These are phyloP conservation scores for Scatophagus argus DNA, from an alignment of 2,113 vertebrate species.

Conservation along the genomic window DNA sequence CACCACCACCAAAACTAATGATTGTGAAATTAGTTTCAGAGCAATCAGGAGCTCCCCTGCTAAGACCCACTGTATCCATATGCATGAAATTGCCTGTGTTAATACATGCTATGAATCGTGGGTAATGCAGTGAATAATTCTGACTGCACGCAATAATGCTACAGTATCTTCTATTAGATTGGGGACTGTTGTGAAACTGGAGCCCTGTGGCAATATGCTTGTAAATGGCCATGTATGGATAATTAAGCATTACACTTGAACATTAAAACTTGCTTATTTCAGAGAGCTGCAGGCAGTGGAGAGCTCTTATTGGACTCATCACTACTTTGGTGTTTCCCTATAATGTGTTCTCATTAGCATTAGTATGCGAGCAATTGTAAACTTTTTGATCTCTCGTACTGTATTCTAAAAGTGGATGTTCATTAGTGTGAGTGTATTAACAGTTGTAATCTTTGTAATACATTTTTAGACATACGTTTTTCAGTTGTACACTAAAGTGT, in stretches of 20 bases:
- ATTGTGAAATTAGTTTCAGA: slow-evolving; percentile 99
- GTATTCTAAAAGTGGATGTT: slow-evolving; percentile 53
- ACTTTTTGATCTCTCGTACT: slow-evolving; percentile 50
- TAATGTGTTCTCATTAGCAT: slow-evolving; percentile 70
- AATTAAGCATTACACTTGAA: slow-evolving; percentile 89
- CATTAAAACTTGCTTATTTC: slow-evolving; percentile 89
- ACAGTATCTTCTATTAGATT: slow-evolving; percentile 95
- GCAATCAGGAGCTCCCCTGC: slow-evolving; percentile 94
- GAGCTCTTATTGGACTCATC: slow-evolving; percentile 74
- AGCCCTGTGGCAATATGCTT: slow-evolving; percentile 91
- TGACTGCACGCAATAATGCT: slow-evolving; percentile 94
- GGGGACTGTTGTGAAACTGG: slow-evolving; percentile 85
- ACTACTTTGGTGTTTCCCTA: slow-evolving; percentile 58
- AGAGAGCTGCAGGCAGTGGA: slow-evolving; percentile 80
- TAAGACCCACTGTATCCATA: slow-evolving; percentile 98
- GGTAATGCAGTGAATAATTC: slow-evolving; percentile 93
- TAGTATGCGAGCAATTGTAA: slow-evolving; percentile 55
- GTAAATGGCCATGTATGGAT: slow-evolving; percentile 91
- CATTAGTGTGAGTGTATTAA: slow-evolving; percentile 29
- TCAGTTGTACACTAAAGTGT: neutral
- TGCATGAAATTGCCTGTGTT: slow-evolving; percentile 99
- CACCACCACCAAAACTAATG: slow-evolving; percentile 92
- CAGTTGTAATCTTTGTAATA: slow-evolving; percentile 7
- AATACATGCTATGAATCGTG: slow-evolving; percentile 98
- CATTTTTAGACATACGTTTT: slow-evolving; percentile 10